phyloP scores from a whole-genome alignment of 1,140 invertebrate genomes.

The Aphelinus certus region DNA sequence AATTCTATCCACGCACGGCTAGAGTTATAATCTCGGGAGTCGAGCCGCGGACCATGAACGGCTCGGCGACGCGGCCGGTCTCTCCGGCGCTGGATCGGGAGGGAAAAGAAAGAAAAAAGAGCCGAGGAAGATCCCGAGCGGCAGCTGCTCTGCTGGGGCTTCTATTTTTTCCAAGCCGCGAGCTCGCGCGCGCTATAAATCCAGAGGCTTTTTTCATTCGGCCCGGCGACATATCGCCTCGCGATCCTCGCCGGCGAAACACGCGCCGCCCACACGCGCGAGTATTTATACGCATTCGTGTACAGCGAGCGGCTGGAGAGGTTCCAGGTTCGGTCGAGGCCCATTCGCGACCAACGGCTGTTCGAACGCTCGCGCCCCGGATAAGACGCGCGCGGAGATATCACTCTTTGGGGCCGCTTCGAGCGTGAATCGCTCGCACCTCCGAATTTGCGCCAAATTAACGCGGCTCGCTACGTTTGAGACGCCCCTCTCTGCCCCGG shows the following conservation, averaged over 20 bases:
- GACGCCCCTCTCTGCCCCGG: too few species aligned
- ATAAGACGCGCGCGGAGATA: too few species aligned
- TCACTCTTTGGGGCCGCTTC: too few species aligned
- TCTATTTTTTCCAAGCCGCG: slow-evolving; percentile 16
- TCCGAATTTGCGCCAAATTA: too few species aligned
- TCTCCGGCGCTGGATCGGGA: too few species aligned
- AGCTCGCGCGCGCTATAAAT: neutral
- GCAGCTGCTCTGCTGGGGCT: too few species aligned
- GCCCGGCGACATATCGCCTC: neutral
- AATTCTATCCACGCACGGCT: too few species aligned
- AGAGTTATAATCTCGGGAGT: too few species aligned
- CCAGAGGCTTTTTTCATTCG: neutral
- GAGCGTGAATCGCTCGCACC: too few species aligned
- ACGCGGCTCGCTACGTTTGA: too few species aligned
- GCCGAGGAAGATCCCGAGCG: neutral
- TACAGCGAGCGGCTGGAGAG: slow-evolving; percentile 42
- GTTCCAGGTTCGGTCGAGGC: slow-evolving; percentile 46
- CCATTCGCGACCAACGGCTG: slow-evolving; percentile 35
- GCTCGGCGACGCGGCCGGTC: neutral
- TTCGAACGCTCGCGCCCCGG: neutral
- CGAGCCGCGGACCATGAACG: neutral
- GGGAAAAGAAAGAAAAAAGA: neutral
- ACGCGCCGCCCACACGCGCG: neutral
- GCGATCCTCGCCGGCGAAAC: neutral
- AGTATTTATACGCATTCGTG: slow-evolving; percentile 9